Conservation (phyloP, 2,888 invertebrate species). For the Phaonia tiefii region DNA sequence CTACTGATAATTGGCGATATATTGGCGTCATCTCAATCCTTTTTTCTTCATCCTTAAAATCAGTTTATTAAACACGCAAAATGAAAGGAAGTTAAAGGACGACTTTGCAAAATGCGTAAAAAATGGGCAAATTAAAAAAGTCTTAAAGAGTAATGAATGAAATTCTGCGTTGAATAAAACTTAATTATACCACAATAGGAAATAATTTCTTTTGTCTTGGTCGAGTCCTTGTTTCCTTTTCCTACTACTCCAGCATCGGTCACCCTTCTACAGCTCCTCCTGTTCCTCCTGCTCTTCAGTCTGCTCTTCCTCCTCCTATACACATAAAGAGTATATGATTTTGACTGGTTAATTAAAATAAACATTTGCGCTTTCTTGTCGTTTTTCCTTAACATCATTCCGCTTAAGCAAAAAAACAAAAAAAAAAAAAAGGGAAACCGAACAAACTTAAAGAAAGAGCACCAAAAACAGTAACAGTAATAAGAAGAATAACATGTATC, state of each 20-base stretch:
- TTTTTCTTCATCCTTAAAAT: neutral
- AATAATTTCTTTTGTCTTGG: constrained; percentile 16
- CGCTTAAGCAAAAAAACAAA: neutral
- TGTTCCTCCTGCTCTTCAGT: neutral
- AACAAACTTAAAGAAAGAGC: neutral
- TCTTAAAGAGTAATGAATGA: constrained; percentile 39
- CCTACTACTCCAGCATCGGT: neutral
- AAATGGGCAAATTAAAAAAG: constrained; percentile 28
- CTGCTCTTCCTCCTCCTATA: constrained; percentile 22
- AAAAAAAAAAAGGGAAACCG: neutral
- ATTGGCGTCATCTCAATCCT: no score
- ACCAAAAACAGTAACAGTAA: no score
- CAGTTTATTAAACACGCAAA: neutral
- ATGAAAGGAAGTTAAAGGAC: neutral
- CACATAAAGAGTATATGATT: constrained; percentile 60
- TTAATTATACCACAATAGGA: constrained; percentile 48
- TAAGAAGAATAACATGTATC: constrained; percentile 40
- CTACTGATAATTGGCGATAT: no score
- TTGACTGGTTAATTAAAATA: constrained; percentile 67
- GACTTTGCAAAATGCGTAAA: neutral
- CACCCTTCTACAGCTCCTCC: neutral
- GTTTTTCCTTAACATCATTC: neutral
- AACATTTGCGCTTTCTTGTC: constrained; percentile 57
- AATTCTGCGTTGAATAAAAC: constrained; percentile 46
- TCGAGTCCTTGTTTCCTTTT: constrained; percentile 18